Percentiles rank a stretch among this genome's conserved stretches.
These are phyloP conservation scores for Heliconius ismenius DNA, from an alignment of 2,888 invertebrate species.

Conservation along the genomic window DNA sequence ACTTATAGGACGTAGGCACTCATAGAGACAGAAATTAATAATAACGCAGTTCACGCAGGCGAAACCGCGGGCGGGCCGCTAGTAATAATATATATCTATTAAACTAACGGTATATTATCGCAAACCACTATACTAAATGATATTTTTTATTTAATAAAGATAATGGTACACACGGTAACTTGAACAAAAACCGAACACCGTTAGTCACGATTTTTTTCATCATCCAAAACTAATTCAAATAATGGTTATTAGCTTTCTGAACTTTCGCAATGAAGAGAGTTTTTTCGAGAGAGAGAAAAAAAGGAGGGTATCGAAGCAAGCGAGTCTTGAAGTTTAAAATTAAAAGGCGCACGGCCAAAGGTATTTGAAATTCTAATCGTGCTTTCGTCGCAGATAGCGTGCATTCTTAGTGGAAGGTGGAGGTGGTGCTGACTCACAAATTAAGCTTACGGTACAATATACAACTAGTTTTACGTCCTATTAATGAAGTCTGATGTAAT, in stretches of 20 bases:
- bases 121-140: slow-evolving; percentile 8
- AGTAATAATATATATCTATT: not conserved
- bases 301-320: slow-evolving; percentile 7
- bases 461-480: slow-evolving; percentile 34
- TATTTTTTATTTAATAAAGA: slow-evolving; percentile 18
- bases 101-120: not conserved
- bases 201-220: not conserved
- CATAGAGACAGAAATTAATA: too few species aligned
- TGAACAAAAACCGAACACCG: slow-evolving; percentile 12
- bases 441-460: slow-evolving; percentile 34
- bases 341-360: slow-evolving; percentile 14
- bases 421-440: slow-evolving; percentile 30
- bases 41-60: too few species aligned
- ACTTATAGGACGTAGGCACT: too few species aligned
- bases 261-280: slow-evolving; percentile 4
- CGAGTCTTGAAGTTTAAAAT: slow-evolving; percentile 23
- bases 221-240: not conserved
- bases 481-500: slow-evolving; percentile 31
- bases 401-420: slow-evolving; percentile 28
- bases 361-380: slow-evolving; percentile 36
- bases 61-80: too few species aligned
- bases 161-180: not conserved
- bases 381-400: slow-evolving; percentile 31
- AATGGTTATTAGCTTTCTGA: not conserved
- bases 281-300: not conserved